Conservation (phyloP, 2,797 vertebrate species). For the Brotula barbata region DNA sequence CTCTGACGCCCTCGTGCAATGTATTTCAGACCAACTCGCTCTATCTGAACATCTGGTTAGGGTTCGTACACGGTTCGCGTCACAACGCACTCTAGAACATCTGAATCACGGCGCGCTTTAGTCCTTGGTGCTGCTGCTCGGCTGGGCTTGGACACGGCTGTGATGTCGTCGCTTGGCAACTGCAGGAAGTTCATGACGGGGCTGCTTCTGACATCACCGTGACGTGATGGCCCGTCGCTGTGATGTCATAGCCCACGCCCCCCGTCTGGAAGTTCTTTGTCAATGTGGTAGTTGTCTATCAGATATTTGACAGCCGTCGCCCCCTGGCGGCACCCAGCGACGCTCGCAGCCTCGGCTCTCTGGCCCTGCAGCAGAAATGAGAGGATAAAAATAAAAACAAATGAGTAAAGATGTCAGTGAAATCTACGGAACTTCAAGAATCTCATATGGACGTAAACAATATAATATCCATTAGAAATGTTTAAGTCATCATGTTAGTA, state of each 20-base stretch:
- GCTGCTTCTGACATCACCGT: constrained; percentile 45
- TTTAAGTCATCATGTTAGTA: too few relatives aligned
- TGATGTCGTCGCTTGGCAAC: constrained; percentile 56
- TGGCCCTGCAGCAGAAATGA: constrained; percentile 82
- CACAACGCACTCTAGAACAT: constrained; percentile 1
- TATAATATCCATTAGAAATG: too few relatives aligned
- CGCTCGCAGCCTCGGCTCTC: constrained; percentile 89
- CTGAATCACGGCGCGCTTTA: not conserved
- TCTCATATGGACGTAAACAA: too few relatives aligned
- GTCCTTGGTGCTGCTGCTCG: constrained; percentile 5
- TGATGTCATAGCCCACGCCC: constrained; percentile 21
- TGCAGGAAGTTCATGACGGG: not conserved
- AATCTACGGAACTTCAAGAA: too few relatives aligned
- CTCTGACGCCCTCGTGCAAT: not conserved
- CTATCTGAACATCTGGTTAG: not conserved
- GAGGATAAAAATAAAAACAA: not conserved
- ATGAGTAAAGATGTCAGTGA: too few relatives aligned
- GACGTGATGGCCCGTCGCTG: constrained; percentile 4
- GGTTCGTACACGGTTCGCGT: not conserved
- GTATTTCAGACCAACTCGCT: not conserved
- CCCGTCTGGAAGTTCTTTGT: constrained; percentile 13
- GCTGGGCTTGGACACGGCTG: constrained; percentile 11
- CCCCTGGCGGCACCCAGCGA: constrained; percentile 87
- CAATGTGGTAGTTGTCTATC: constrained; percentile 50
- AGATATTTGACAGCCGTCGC: constrained; percentile 85